Evolutionary conservation across 2,113 vertebrate genomes (phyloP), one percentile per base, ranked within the genome.

Genomic region (Promerops cafer): DNA sequence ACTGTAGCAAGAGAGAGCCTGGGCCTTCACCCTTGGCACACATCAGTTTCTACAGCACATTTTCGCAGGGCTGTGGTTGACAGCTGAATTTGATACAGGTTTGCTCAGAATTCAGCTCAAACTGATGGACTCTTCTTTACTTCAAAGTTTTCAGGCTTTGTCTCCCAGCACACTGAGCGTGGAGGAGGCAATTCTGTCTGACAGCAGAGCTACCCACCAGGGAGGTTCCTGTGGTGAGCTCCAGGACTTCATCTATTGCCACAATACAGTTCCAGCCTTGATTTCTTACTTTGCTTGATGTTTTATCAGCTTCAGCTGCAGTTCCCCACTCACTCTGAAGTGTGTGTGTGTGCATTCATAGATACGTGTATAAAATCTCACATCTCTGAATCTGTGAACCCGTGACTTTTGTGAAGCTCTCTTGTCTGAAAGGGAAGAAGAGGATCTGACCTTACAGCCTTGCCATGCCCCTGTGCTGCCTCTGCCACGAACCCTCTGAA

Each of bases 331-430:
- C 39, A 7, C 26, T 68, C 54, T 94, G 79, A 89, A 91, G 31
- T 17, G 17, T 52, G 27, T 72, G 6, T 24, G 4, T 47, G 18
- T 16, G 9, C 2, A 30, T n/a, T n/a, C 1, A 0, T 7, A 56
- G 23, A n/a, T 30, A 53, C 75, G 65, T 54, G 45, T 24, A 69
- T 69, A 75, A 89, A 66, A 49, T 33, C 60, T 57, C 26, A 26
- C 31, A 31, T 61, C 40, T 72, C 70, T 76, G 19, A 74, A 21
- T 28, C 50, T 89, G 35, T 86, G 77, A 93, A 69, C 68, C 52
- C 13, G 5, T 40, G 47, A 61, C 70, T 60, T 89, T 63, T 78
- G 37, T 44, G 83, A 83, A 64, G 66, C 87, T 93, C 35, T 79
- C 61, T 37, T 91, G 31, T 40, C 47, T 75, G 56, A 86, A 83